A percentile compares a stretch with the other conserved stretches of the same genome.
Conservation (phyloP, 2,888 invertebrate species). For the Pandemis heparana region DNA sequence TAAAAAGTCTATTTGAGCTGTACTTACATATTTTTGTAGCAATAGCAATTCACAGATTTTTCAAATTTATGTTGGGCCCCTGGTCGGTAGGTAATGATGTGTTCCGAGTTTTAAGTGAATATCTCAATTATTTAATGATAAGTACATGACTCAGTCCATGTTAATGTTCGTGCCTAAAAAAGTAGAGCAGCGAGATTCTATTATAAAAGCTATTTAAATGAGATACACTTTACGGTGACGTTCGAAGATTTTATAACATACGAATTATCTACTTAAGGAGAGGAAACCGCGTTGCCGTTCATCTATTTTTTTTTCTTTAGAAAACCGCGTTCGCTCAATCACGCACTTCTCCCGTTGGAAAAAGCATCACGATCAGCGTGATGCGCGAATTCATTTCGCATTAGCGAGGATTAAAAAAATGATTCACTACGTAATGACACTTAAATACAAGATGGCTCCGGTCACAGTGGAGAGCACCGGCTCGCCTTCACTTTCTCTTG, state of each 20-base stretch:
- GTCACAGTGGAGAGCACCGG: slow-evolving; percentile 50
- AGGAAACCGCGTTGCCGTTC: neutral
- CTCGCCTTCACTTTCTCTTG: slow-evolving; percentile 65
- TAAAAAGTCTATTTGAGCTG: no score
- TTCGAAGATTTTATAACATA: neutral
- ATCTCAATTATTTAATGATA: neutral
- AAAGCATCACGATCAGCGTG: slow-evolving; percentile 44
- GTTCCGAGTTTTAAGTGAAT: neutral
- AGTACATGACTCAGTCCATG: neutral
- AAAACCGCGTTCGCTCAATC: slow-evolving; percentile 3
- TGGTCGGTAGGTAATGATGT: neutral
- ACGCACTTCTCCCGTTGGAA: slow-evolving; percentile 24
- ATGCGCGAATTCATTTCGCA: slow-evolving; percentile 41
- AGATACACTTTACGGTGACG: neutral
- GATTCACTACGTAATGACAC: slow-evolving; percentile 38
- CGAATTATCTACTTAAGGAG: neutral
- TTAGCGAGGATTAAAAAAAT: slow-evolving; percentile 33
- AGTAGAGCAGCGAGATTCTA: slow-evolving; percentile 3
- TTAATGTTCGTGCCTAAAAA: neutral
- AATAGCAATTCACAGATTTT: no score
- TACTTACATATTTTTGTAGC: no score
- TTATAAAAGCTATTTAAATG: slow-evolving; percentile 1
- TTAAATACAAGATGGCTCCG: slow-evolving; percentile 29
- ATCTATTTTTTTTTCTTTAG: slow-evolving; percentile 16
- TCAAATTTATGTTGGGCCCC: neutral